These are phyloP conservation scores for Varanus komodoensis DNA, from an alignment of 2,113 vertebrate species.

Conservation along the genomic window DNA sequence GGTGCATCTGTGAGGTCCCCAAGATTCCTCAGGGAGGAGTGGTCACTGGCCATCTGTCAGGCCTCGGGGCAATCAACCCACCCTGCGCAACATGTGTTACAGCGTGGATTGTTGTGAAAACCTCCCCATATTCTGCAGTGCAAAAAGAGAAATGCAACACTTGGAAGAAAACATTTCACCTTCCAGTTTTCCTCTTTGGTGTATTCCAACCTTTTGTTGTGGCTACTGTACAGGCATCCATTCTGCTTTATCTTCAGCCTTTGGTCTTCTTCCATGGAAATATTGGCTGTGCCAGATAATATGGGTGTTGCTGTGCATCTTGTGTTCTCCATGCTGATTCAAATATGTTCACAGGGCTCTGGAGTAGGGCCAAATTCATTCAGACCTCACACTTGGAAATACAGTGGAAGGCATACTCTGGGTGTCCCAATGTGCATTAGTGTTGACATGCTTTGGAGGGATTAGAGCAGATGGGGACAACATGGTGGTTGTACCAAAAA, in stretches of 20 bases:
- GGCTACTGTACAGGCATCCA: neutral
- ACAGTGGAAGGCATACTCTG: neutral
- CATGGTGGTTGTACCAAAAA: neutral
- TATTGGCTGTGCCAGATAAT: neutral
- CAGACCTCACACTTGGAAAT: neutral
- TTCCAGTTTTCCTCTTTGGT: neutral
- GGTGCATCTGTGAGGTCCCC: too few species aligned
- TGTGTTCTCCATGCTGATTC: neutral
- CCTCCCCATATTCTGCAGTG: neutral
- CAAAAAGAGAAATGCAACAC: neutral
- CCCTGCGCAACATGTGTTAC: too few species aligned
- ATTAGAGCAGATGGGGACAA: neutral
- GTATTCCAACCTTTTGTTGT: neutral
- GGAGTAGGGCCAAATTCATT: neutral
- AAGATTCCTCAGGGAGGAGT: too few species aligned
- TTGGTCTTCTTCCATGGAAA: conserved; percentile 5
- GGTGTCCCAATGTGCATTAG: neutral
- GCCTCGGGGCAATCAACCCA: too few species aligned
- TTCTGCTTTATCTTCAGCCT: neutral
- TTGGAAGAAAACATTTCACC: neutral
- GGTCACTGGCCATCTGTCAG: too few species aligned
- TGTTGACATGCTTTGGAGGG: neutral
- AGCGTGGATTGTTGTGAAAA: too few species aligned
- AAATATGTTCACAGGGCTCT: neutral
- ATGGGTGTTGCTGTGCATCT: neutral